Conservation (phyloP, 92 coral and sea anemone species). For the Epizoanthus stellaris region DNA sequence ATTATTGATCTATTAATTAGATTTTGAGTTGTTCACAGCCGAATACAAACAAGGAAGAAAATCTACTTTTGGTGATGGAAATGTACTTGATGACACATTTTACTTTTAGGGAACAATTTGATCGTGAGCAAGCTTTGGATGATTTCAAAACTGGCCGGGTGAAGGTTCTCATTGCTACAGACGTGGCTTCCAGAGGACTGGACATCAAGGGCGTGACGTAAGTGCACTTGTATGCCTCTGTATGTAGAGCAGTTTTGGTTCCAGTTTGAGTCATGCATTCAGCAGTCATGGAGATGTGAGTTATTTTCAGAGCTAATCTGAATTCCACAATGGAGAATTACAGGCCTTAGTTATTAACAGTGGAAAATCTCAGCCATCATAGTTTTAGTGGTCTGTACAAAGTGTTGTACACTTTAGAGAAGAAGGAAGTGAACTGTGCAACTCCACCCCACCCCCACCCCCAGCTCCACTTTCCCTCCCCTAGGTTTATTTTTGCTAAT, state of each 20-base stretch:
- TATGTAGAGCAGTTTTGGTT: too few species aligned
- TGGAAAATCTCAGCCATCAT: too few species aligned
- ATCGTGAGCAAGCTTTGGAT: constrained; percentile 95
- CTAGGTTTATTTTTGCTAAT: background rate
- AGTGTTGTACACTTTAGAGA: too few species aligned
- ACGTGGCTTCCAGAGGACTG: constrained; percentile 97
- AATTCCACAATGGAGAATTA: too few species aligned
- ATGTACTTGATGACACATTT: background rate
- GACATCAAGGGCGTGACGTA: constrained; percentile 89
- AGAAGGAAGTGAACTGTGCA: background rate
- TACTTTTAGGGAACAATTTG: constrained; percentile 81
- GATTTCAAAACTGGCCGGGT: constrained; percentile 93
- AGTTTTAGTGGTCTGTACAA: too few species aligned
- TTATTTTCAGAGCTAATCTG: too few species aligned
- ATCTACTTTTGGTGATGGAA: background rate
- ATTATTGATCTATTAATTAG: too few species aligned
- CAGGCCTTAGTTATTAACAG: too few species aligned
- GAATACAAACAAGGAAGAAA: too few species aligned
- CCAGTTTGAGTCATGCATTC: too few species aligned
- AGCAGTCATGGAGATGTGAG: too few species aligned
- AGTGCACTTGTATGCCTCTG: background rate
- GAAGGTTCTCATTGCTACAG: constrained; percentile 90
- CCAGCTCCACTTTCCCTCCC: background rate
- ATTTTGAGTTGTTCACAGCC: too few species aligned
- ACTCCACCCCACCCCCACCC: background rate